Percentiles rank a stretch among this genome's conserved stretches.
These are phyloP conservation scores for Drosophila rhopaloa DNA, from an alignment of 1,140 invertebrate genomes.

Conservation along the genomic window DNA sequence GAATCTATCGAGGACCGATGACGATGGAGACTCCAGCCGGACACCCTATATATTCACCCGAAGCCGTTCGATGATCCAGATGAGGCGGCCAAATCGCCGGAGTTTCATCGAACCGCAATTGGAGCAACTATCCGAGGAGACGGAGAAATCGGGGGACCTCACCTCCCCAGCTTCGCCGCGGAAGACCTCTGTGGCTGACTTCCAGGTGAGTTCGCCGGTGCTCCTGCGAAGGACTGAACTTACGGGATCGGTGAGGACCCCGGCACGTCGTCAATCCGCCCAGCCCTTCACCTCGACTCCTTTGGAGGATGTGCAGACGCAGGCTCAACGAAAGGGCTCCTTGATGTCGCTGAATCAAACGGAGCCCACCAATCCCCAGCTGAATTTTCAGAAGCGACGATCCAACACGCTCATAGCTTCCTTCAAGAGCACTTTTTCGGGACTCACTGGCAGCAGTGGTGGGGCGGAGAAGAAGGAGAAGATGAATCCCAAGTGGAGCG, in stretches of 20 bases:
- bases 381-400: slow-evolving; percentile 75
- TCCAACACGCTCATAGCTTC: slow-evolving; percentile 75
- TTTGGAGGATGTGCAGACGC: slow-evolving; percentile 34
- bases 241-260: slow-evolving; percentile 43
- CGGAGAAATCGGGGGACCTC: slow-evolving; percentile 66
- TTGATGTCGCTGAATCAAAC: slow-evolving; percentile 43
- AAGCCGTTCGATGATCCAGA: slow-evolving; percentile 80
- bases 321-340: slow-evolving; percentile 51
- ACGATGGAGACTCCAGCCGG: slow-evolving; percentile 52
- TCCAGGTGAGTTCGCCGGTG: slow-evolving; percentile 32
- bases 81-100: slow-evolving; percentile 70
- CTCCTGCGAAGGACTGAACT: slow-evolving; percentile 44
- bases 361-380: slow-evolving; percentile 55
- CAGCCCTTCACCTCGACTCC: slow-evolving; percentile 64
- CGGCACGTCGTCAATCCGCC: slow-evolving; percentile 54
- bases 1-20: slow-evolving; percentile 25
- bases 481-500: slow-evolving; percentile 83
- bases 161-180: slow-evolving; percentile 69
- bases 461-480: slow-evolving; percentile 71
- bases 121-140: slow-evolving; percentile 80
- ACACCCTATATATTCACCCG: slow-evolving; percentile 74
- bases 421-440: slow-evolving; percentile 67
- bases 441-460: slow-evolving; percentile 25
- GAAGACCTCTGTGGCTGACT: slow-evolving; percentile 69
- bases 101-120: slow-evolving; percentile 80